Conservation (phyloP, 2,113 vertebrate species). For the Brachypteracias leptosomus region DNA sequence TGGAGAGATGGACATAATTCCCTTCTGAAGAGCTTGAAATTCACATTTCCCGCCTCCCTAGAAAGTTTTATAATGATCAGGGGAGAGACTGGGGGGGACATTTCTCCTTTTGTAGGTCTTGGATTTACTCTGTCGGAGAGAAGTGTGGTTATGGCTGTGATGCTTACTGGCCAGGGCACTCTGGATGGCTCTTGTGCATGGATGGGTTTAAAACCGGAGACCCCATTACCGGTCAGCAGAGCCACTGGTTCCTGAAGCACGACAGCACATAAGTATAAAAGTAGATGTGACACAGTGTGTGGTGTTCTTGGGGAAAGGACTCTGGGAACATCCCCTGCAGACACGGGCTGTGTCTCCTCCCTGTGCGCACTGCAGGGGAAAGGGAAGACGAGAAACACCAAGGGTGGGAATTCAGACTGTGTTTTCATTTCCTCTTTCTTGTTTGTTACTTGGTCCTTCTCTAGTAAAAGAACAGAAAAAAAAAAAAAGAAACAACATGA, state of each 20-base stretch:
- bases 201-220: background rate
- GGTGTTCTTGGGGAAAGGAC: background rate
- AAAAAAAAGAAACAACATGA: background rate
- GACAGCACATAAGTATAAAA: background rate
- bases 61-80: background rate
- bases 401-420: constrained; percentile 48
- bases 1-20: background rate
- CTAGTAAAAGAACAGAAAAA: constrained; percentile 27
- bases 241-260: background rate
- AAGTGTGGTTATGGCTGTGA: background rate
- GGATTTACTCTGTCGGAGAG: background rate
- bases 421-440: constrained; percentile 67
- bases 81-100: background rate
- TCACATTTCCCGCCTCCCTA: background rate
- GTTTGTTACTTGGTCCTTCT: constrained; percentile 45
- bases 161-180: background rate
- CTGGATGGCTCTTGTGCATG: background rate
- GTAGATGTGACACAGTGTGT: background rate
- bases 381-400: constrained; percentile 33
- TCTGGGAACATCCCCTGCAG: background rate
- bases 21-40: background rate
- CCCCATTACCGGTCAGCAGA: background rate
- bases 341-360: background rate
- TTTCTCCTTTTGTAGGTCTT: background rate
- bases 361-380: background rate